These are phyloP conservation scores for Hydrolagus affinis DNA, from an alignment of 2,113 vertebrate species.

Conservation along the genomic window DNA sequence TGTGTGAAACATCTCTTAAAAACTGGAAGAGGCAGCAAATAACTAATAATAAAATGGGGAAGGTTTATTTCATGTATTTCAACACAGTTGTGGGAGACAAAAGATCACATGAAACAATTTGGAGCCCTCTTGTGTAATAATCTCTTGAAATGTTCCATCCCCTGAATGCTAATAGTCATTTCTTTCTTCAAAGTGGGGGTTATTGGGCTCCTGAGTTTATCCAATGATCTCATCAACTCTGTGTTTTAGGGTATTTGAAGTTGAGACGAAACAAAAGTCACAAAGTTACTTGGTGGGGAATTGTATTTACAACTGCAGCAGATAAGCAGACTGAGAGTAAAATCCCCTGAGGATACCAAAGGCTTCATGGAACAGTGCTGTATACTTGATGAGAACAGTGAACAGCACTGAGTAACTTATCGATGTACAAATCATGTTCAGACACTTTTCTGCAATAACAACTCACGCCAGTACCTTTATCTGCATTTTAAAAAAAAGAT, in stretches of 20 bases:
- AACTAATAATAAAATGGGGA: not conserved
- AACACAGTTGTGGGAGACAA: not conserved
- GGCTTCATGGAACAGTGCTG: not conserved
- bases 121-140: constrained; percentile 17
- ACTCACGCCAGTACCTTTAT: not conserved
- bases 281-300: not conserved
- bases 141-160: too few relatives aligned
- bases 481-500: not conserved
- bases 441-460: not conserved
- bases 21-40: not conserved
- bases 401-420: not conserved
- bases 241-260: not conserved
- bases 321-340: not conserved
- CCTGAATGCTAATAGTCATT: not conserved
- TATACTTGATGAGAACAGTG: not conserved
- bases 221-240: not conserved
- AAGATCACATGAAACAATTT: not conserved
- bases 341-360: not conserved
- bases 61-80: not conserved
- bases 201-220: not conserved
- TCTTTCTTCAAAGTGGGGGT: not conserved
- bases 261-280: not conserved
- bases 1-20: too few relatives aligned
- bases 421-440: not conserved
- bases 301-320: not conserved